These are phyloP conservation scores for Drosophila sp. DNA, from an alignment of 1,140 invertebrate genomes.

Conservation along the genomic window DNA sequence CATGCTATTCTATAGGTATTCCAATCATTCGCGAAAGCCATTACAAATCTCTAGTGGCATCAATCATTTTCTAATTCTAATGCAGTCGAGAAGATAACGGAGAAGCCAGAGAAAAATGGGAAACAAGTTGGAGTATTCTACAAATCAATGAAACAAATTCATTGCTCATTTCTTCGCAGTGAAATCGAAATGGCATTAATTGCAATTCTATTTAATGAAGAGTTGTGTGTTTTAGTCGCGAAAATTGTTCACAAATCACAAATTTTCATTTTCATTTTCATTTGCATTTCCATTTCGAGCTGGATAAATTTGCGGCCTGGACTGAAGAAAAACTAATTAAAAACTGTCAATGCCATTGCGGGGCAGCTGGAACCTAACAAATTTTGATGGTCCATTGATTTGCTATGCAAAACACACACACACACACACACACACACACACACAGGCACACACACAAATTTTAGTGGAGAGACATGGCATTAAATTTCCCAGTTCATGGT, in stretches of 20 bases:
- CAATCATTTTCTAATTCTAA: not conserved
- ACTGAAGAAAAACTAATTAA: constrained; percentile 59
- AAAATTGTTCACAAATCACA: constrained; percentile 21
- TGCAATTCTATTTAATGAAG: constrained; percentile 52
- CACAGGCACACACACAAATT: constrained; percentile 10
- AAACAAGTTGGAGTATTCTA: no score
- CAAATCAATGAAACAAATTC: no score
- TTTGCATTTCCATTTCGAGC: constrained; percentile 22
- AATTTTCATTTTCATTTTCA: constrained; percentile 39
- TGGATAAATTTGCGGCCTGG: not conserved
- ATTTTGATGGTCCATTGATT: constrained; percentile 63
- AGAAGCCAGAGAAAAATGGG: no score
- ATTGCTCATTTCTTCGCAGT: no score
- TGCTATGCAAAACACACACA: constrained; percentile 41
- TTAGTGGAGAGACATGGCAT: not conserved
- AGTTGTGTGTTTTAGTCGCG: constrained; percentile 23
- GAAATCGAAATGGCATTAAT: not conserved
- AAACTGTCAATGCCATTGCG: constrained; percentile 52
- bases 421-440: not conserved
- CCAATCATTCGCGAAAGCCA: not conserved
- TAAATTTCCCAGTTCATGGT: constrained; percentile 29
- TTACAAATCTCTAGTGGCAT: constrained; percentile 1
- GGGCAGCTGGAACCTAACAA: constrained; percentile 39
- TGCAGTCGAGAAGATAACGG: not conserved
- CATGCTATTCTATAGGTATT: not conserved